phyloP scores from a whole-genome alignment of 2,888 invertebrate species.

The Drosophila neonasuta region DNA sequence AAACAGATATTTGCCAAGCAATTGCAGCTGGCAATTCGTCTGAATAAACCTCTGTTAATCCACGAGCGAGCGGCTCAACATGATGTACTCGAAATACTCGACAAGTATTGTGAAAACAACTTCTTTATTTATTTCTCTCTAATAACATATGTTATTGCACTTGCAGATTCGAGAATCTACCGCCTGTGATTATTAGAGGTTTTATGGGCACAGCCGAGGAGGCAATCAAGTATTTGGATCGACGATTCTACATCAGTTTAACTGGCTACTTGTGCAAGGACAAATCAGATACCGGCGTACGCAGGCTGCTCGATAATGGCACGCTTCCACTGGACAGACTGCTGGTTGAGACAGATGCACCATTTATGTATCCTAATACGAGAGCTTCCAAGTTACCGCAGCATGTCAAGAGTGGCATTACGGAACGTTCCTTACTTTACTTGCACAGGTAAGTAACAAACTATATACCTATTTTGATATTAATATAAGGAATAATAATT shows the following conservation, averaged over 20 bases:
- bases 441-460: slow-evolving; percentile 78
- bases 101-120: slow-evolving; percentile 80
- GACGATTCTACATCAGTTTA: slow-evolving; percentile 93
- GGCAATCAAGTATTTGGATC: slow-evolving; percentile 90
- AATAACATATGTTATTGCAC: not conserved
- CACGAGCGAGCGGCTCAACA: slow-evolving; percentile 96
- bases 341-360: slow-evolving; percentile 95
- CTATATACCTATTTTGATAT: not conserved
- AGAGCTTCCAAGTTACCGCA: slow-evolving; percentile 94
- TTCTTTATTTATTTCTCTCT: not conserved
- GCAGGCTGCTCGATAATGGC: slow-evolving; percentile 91
- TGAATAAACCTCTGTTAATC: slow-evolving; percentile 93
- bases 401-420: slow-evolving; percentile 93
- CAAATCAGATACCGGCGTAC: slow-evolving; percentile 94
- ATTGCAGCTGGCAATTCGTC: slow-evolving; percentile 91
- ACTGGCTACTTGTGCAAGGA: slow-evolving; percentile 88
- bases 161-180: slow-evolving; percentile 83
- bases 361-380: slow-evolving; percentile 98
- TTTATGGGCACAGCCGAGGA: slow-evolving; percentile 95
- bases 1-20: slow-evolving; percentile 93
- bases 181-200: slow-evolving; percentile 94
- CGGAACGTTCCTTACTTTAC: slow-evolving; percentile 87
- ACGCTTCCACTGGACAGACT: slow-evolving; percentile 91
- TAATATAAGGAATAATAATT: not conserved
- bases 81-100: slow-evolving; percentile 89